Conservation (phyloP, 2,797 vertebrate species). For the Premnoplex brunnescens region DNA sequence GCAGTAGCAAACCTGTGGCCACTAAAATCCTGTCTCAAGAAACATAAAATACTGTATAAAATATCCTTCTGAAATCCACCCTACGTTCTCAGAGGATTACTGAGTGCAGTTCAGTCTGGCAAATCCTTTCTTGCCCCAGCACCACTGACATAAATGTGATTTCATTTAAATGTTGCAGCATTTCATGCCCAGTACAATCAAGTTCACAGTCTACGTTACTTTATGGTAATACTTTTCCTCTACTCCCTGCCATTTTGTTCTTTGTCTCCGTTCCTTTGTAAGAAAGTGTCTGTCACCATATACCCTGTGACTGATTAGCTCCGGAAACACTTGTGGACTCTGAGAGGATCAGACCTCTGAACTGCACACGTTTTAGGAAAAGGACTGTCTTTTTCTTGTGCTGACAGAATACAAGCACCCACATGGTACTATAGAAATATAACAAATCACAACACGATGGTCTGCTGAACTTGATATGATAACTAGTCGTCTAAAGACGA, state of each 20-base stretch:
- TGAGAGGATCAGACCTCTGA: neutral
- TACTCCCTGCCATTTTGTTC: neutral
- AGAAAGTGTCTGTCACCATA: neutral
- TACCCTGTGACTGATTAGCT: neutral
- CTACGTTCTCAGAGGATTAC: neutral
- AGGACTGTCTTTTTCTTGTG: neutral
- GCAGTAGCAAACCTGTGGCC: neutral
- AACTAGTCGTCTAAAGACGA: conserved; percentile 36
- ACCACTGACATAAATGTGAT: neutral
- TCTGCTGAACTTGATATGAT: conserved; percentile 23
- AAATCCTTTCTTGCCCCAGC: neutral
- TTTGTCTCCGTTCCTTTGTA: neutral
- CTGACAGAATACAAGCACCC: neutral
- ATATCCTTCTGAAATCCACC: neutral
- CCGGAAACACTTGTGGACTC: neutral
- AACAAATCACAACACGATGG: neutral
- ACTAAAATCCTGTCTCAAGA: neutral
- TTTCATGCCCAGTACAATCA: neutral
- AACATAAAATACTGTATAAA: neutral
- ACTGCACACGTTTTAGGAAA: neutral
- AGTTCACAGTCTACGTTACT: neutral
- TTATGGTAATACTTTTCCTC: neutral
- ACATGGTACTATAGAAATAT: neutral
- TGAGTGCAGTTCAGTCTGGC: neutral
- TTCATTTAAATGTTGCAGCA: neutral